Base-by-base conservation (phyloP, 2,888 invertebrate genomes). In the Sympetrum striolatum region DNA sequence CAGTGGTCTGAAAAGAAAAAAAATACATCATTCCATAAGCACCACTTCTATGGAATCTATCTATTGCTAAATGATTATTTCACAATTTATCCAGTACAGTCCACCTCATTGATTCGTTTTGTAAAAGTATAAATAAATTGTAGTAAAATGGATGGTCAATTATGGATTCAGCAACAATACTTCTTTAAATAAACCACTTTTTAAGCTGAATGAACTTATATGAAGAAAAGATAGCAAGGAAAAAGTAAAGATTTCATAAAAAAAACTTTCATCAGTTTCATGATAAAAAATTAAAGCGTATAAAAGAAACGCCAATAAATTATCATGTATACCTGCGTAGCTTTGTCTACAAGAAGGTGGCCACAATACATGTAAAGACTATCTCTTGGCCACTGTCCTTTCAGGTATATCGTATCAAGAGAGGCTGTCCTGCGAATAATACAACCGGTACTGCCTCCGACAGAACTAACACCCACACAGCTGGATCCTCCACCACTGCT, bases 331-430 rank as follows among this genome's bases (percentile, higher is more conserved):
- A 97, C 97, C 95, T 97, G 97, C 92, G 97, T 97, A 91, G 97
- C 96, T 94, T 97, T 97, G 93, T 97, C 96, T 92, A 97, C 95
- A 94, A 96, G 96, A 92, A 97, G 94, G 92, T 96, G 94, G 92
- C 96, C 96, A 92, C 96, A 95, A 93, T 96, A 96, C 92, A 96
- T 95, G 93, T 96, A 96, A 92, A 96, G 96, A 91, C 94, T 94
- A 93, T 97, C 97, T 92, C 96, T 95, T 80, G 97, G 96, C 96
- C 96, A 97, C 93, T 97, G 96, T 92, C 97, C 97, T 93, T 96
- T 96, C 92, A 97, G 95, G 94, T 97, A 97, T 92, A 97, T 95
- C 35, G 97, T 96, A 93, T 97, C 97, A 92, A 97, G 94, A 8
- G 97, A 97, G 73, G 97, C 97, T 91, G 97, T 97, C 92, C 97